Evolutionary conservation across 2,888 invertebrate species (phyloP).

Genomic region (Aphidoletes aphidimyza): DNA sequence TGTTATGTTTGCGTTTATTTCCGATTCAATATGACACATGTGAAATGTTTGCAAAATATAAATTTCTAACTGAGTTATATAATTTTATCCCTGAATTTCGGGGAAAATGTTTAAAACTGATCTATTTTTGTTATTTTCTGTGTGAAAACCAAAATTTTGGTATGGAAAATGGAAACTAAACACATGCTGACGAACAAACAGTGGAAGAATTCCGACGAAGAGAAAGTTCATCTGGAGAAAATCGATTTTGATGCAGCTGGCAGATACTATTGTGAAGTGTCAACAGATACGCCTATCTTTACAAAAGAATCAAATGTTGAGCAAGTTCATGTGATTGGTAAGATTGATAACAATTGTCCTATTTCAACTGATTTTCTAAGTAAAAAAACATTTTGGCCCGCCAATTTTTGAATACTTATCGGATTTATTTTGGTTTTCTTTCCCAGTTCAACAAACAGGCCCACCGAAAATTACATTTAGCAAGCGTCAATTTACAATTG

Average conservation of each 20-base stretch:
- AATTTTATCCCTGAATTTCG: too few species aligned
- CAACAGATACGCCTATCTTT: conserved; percentile 83
- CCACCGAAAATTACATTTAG: conserved; percentile 75
- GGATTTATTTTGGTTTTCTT: background rate
- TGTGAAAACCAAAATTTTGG: too few species aligned
- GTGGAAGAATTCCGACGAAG: conserved; percentile 69
- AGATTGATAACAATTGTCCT: conserved; percentile 63
- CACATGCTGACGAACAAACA: conserved; percentile 60
- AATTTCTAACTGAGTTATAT: too few species aligned
- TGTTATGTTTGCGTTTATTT: too few species aligned
- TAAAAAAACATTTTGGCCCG: too few species aligned
- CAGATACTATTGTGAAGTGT: conserved; percentile 83
- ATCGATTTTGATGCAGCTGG: conserved; percentile 83
- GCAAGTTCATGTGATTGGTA: conserved; percentile 83
- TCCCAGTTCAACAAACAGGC: conserved; percentile 71
- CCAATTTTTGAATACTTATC: too few species aligned
- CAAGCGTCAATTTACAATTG: conserved; percentile 72
- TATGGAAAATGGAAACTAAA: too few species aligned
- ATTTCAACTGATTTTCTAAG: too few species aligned
- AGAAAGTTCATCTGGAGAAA: conserved; percentile 75
- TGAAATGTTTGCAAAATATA: too few species aligned
- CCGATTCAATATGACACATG: too few species aligned
- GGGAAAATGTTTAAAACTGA: too few species aligned
- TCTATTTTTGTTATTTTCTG: too few species aligned
- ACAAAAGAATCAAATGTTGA: conserved; percentile 82